Conservation (phyloP, 1,140 invertebrate genomes). For the Drosophila santomea region DNA sequence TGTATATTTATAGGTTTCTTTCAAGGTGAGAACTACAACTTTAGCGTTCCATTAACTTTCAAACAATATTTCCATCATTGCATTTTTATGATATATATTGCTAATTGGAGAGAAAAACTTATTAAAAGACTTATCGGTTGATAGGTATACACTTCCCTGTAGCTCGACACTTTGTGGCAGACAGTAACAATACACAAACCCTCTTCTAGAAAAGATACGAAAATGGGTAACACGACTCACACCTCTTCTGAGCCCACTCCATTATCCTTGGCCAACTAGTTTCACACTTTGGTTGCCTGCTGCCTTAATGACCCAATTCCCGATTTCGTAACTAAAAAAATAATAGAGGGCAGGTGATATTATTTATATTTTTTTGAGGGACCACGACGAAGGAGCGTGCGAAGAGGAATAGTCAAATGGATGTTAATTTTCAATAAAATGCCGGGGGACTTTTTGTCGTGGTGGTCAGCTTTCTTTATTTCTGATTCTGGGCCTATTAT, state of each 20-base stretch:
- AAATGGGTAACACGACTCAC: slow-evolving; percentile 13
- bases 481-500: slow-evolving; percentile 47
- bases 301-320: slow-evolving; percentile 62
- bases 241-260: neutral
- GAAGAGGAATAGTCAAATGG: slow-evolving; percentile 26
- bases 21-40: neutral
- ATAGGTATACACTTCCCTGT: no score
- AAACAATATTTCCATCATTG: no score
- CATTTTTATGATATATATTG: no score
- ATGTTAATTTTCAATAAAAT: slow-evolving; percentile 40
- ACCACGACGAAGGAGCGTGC: slow-evolving; percentile 15
- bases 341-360: slow-evolving; percentile 42
- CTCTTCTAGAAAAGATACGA: neutral
- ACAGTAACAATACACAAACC: no score
- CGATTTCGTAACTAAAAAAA: slow-evolving; percentile 43
- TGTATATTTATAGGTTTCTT: slow-evolving; percentile 3
- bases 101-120: no score
- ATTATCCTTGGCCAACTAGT: slow-evolving; percentile 23
- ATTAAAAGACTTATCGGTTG: no score
- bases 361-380: slow-evolving; percentile 12
- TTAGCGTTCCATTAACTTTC: no score
- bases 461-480: slow-evolving; percentile 20
- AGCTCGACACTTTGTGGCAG: no score
- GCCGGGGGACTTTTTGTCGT: slow-evolving; percentile 9
- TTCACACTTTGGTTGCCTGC: slow-evolving; percentile 41